A percentile compares a stretch with the other conserved stretches of the same genome.
Evolutionary conservation across 1,140 invertebrate species (phyloP).

Genomic region (Triops cancriformis): DNA sequence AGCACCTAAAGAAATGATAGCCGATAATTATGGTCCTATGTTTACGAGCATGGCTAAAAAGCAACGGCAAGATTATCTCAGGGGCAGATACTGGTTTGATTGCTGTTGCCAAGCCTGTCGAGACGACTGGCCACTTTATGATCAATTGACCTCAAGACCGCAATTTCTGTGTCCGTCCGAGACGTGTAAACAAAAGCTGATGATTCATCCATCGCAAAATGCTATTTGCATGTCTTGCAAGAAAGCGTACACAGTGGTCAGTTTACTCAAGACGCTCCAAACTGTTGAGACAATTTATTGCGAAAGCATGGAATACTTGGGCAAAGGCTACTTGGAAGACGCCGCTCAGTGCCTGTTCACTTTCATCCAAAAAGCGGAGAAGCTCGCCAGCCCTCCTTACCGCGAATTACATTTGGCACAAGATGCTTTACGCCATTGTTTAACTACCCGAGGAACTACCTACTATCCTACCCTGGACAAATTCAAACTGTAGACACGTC

Average conservation of each 20-base stretch:
- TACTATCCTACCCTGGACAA: slow-evolving; percentile 16
- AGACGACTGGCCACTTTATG: slow-evolving; percentile 71
- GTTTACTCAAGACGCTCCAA: not conserved
- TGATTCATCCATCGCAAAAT: not conserved
- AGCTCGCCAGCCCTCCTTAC: slow-evolving; percentile 7
- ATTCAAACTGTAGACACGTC: not conserved
- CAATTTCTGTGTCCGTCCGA: not conserved
- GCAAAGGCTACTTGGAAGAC: slow-evolving; percentile 15
- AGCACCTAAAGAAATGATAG: slow-evolving; percentile 61
- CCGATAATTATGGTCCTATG: slow-evolving; percentile 85
- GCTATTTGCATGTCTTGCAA: slow-evolving; percentile 22
- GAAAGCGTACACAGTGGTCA: slow-evolving; percentile 30
- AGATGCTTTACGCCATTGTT: slow-evolving; percentile 24
- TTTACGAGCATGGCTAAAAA: slow-evolving; percentile 59
- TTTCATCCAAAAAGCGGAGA: slow-evolving; percentile 25
- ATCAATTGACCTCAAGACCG: slow-evolving; percentile 48
- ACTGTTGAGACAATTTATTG: slow-evolving; percentile 17
- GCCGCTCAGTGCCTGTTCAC: slow-evolving; percentile 15
- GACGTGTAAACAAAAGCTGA: not conserved
- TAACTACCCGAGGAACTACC: slow-evolving; percentile 22
- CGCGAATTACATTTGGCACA: slow-evolving; percentile 26
- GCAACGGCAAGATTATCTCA: slow-evolving; percentile 56
- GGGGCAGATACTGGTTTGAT: slow-evolving; percentile 75
- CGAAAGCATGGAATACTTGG: slow-evolving; percentile 18
- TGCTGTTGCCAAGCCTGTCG: slow-evolving; percentile 72